Percentiles rank a stretch among this genome's conserved stretches.
These are phyloP conservation scores for Microdon myrmicae DNA, from an alignment of 2,888 invertebrate genomes.

Conservation along the genomic window DNA sequence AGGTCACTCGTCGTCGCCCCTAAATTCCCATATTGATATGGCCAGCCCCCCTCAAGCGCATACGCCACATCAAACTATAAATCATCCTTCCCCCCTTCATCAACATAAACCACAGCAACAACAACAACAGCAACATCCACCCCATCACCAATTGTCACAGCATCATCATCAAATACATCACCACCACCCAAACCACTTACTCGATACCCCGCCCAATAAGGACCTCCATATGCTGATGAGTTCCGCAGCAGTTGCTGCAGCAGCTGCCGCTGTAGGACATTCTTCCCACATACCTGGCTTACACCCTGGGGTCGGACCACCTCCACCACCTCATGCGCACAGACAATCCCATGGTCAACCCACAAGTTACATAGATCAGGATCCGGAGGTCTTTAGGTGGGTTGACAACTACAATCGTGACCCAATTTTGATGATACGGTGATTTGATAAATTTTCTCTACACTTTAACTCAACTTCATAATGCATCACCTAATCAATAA, in stretches of 20 bases:
- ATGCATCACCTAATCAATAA: neutral
- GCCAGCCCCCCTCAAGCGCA: conserved; percentile 60
- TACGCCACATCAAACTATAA: conserved; percentile 52
- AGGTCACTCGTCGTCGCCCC: conserved; percentile 60
- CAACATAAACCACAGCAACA: conserved; percentile 44
- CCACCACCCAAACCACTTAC: conserved; percentile 55
- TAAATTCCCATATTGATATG: conserved; percentile 58
- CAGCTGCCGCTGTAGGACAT: conserved; percentile 57
- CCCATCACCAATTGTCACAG: conserved; percentile 35
- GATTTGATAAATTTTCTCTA: conserved; percentile 42
- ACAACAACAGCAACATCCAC: conserved; percentile 41
- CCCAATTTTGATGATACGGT: conserved; percentile 58
- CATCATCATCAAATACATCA: conserved; percentile 51
- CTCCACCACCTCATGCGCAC: conserved; percentile 28
- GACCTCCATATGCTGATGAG: conserved; percentile 64
- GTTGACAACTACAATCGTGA: conserved; percentile 57
- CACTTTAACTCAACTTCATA: neutral
- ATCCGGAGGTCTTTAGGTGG: conserved; percentile 67
- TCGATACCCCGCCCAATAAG: conserved; percentile 61
- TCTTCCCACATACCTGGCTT: conserved; percentile 28
- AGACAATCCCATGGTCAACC: conserved; percentile 35
- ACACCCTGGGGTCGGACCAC: conserved; percentile 50
- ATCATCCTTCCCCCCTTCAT: conserved; percentile 25
- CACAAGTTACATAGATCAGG: conserved; percentile 58
- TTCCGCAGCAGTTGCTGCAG: conserved; percentile 63